A percentile compares a stretch with the other conserved stretches of the same genome.
These are phyloP conservation scores for Laothoe populi DNA, from an alignment of 2,888 invertebrate genomes.

Conservation along the genomic window DNA sequence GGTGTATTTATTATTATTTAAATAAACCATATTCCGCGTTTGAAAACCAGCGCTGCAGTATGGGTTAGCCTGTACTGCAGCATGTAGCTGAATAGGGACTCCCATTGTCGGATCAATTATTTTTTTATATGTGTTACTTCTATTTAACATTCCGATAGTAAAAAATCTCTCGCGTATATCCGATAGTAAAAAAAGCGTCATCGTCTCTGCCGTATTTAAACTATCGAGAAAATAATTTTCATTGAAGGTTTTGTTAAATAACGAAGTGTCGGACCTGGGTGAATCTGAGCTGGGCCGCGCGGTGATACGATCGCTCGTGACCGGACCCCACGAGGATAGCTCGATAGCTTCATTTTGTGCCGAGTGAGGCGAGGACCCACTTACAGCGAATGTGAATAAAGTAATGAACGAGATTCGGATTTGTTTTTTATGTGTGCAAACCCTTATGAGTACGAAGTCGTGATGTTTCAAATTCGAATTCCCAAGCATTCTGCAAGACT, in stretches of 20 bases:
- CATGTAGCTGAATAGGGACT: no score
- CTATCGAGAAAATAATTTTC: background rate
- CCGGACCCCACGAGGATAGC: constrained; percentile 59
- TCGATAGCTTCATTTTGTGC: constrained; percentile 30
- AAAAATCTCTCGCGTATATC: no score
- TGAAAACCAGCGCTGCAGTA: no score
- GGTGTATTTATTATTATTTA: no score
- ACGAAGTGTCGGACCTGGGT: constrained; percentile 23
- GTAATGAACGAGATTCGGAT: background rate
- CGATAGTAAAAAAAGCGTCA: no score
- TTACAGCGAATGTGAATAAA: constrained; percentile 1
- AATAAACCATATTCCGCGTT: no score
- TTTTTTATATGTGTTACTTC: no score
- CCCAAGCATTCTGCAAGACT: no score
- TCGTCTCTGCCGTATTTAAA: background rate
- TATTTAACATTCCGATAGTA: no score
- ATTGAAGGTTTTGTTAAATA: background rate
- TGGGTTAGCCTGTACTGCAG: no score
- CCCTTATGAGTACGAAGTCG: background rate
- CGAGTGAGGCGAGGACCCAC: background rate
- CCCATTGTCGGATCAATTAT: no score
- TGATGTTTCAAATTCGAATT: background rate
- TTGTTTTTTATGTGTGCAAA: background rate
- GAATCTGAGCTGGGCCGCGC: constrained; percentile 50
- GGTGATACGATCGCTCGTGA: constrained; percentile 73